These are phyloP conservation scores for Clinocottus analis DNA, from an alignment of 2,113 vertebrate species.

Conservation along the genomic window DNA sequence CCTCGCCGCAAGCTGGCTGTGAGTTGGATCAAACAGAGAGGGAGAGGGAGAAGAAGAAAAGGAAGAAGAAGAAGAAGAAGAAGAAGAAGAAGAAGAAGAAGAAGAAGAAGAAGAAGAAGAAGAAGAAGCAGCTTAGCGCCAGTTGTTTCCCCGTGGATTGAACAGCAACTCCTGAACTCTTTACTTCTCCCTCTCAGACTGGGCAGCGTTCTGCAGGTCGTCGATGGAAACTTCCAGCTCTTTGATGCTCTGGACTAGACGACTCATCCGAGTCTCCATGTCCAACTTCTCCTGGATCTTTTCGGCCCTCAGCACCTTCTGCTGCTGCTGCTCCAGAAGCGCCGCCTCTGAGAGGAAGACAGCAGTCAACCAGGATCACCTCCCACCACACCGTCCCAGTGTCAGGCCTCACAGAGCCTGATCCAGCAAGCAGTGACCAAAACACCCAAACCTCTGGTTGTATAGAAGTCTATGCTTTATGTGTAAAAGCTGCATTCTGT, in stretches of 20 bases:
- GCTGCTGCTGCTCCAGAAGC: constrained; percentile 81
- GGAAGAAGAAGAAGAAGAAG: no score
- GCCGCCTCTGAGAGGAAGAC: constrained; percentile 76
- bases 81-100: no score
- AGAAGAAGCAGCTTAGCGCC: no score
- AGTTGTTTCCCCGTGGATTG: background rate
- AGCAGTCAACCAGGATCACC: background rate
- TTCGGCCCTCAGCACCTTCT: constrained; percentile 76
- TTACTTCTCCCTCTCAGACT: constrained; percentile 83
- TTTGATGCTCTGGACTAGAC: constrained; percentile 72
- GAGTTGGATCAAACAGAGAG: background rate
- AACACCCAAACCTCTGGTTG: background rate
- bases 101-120: background rate
- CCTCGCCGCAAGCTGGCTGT: constrained; percentile 74
- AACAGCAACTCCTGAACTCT: background rate
- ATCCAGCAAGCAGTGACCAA: no score
- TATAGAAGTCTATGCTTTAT: background rate
- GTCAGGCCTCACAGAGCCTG: no score
- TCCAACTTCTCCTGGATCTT: constrained; percentile 13
- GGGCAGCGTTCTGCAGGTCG: constrained; percentile 75
- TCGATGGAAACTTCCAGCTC: constrained; percentile 76
- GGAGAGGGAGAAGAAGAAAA: background rate
- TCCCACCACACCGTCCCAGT: background rate
- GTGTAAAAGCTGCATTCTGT: no score
- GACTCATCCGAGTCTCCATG: constrained; percentile 65